Evolutionary conservation across 2,888 invertebrate species (phyloP).

Genomic region (Platypus cylindrus): DNA sequence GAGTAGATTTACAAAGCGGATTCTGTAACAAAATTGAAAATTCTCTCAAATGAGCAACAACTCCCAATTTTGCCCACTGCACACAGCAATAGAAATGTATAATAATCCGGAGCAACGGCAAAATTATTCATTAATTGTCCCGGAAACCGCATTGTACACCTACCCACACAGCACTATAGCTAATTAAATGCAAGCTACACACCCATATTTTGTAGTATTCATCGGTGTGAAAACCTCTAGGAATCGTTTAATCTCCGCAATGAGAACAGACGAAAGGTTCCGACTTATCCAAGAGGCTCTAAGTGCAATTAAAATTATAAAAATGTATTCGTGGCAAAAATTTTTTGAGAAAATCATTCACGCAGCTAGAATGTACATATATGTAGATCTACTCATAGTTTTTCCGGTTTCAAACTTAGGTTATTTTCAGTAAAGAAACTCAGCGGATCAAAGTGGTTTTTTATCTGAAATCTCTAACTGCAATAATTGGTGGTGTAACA

Average conservation of each 20-base stretch:
- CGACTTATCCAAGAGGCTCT: conserved; percentile 23
- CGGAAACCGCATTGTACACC: no score
- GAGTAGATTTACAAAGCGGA: no score
- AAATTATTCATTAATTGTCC: no score
- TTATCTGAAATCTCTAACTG: conserved; percentile 27
- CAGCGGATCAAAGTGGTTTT: conserved; percentile 37
- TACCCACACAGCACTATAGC: no score
- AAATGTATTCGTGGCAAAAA: conserved; percentile 27
- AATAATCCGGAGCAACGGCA: no score
- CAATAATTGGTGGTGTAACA: conserved; percentile 24
- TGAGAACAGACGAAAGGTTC: conserved; percentile 27
- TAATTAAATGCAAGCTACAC: no score
- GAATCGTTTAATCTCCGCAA: conserved; percentile 21
- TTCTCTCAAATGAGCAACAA: no score
- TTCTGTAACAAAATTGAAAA: no score
- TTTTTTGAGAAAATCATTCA: conserved; percentile 37
- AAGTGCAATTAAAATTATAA: conserved; percentile 25
- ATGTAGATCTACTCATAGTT: no score
- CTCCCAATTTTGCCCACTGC: no score
- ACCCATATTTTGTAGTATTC: conserved; percentile 16
- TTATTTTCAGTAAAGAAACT: conserved; percentile 47
- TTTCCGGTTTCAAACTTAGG: no score
- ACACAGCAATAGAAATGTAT: no score
- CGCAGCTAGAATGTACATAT: conserved; percentile 30
- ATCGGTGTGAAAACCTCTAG: conserved; percentile 19